These are phyloP conservation scores for Synanthedon tipuliformis DNA, from an alignment of 2,888 invertebrate genomes.

Conservation along the genomic window DNA sequence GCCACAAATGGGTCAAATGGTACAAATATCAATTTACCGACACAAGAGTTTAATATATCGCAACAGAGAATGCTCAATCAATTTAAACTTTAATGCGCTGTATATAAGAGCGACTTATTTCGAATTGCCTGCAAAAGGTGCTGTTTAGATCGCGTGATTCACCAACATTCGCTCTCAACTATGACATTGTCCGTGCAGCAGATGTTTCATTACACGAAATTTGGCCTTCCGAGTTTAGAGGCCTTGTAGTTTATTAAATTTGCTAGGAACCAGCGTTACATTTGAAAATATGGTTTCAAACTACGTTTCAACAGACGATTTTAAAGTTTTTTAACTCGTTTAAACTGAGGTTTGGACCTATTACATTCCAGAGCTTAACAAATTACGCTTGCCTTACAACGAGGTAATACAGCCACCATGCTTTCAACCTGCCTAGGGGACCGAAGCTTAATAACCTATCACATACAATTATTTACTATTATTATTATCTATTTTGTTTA, in stretches of 20 bases:
- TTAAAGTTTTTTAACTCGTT: too few relatives aligned
- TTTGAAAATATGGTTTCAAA: too few relatives aligned
- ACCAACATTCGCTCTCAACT: background rate
- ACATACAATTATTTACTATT: too few relatives aligned
- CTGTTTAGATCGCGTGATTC: background rate
- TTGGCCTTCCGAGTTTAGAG: background rate
- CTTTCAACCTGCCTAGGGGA: too few relatives aligned
- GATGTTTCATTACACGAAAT: background rate
- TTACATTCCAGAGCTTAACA: too few relatives aligned
- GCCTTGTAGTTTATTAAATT: background rate
- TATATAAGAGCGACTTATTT: background rate
- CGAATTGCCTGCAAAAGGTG: background rate
- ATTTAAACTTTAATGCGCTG: background rate
- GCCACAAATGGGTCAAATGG: constrained; percentile 41
- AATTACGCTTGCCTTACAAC: too few relatives aligned
- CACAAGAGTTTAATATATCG: constrained; percentile 4
- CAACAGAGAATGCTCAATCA: background rate
- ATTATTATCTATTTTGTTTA: too few relatives aligned
- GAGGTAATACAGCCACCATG: too few relatives aligned
- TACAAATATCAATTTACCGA: constrained; percentile 44
- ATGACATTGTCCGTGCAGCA: background rate
- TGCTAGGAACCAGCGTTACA: too few relatives aligned
- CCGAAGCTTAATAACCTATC: too few relatives aligned
- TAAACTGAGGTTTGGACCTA: too few relatives aligned
- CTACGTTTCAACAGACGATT: too few relatives aligned